Base-by-base conservation (phyloP, 2,888 invertebrate genomes). In the Diaperis boleti region DNA sequence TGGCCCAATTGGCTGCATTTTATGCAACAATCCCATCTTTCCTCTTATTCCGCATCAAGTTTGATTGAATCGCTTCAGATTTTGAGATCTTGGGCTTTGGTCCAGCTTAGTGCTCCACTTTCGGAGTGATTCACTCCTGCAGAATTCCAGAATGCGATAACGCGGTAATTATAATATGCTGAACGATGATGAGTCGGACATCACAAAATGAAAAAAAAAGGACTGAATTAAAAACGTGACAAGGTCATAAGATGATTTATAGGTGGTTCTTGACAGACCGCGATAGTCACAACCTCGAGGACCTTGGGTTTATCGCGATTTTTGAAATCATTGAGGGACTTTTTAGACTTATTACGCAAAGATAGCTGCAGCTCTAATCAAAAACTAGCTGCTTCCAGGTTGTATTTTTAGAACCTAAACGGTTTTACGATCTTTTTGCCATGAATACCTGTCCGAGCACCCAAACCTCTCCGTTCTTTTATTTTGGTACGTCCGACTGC, bases 21-120 rank as follows among this genome's bases (percentile, higher is more conserved):
- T 33, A 49, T 49, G 49, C 49, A 49, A 18, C 49, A 47, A 41
- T 41, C 17, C 15, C 15, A 15, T 41, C 41, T n/a, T 13, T n/a
- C 11, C 10, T 42, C 3, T 42, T 39, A 39, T 39, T 17, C 42
- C 3, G 42, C 15, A 35, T 35, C 39, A 15, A 31, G 8, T 49
- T 49, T 49, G 49, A 49, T 49, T 49, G 20, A 35, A 49, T 49
- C 35, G 49, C 45, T 29, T 14, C 15, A 5, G 39, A 26, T 26
- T 26, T 26, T 26, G 26, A n/a, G n/a, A n/a, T 26, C n/a, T 26
- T 26, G 10, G n/a, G 33, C 39, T 17, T 39, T 35, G 14, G 39
- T 39, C 15, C 39, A 5, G 15, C n/a, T n/a, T n/a, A n/a, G 15
- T 39, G 39, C 39, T 39, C 39, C 39, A 39, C 15, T 39, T 39